Evolutionary conservation across 30 jellyfish, hydroid and myxozoan genomes (phyloP), one percentile per base, ranked within the genome.

Genomic region (Turritopsis dohrnii): DNA sequence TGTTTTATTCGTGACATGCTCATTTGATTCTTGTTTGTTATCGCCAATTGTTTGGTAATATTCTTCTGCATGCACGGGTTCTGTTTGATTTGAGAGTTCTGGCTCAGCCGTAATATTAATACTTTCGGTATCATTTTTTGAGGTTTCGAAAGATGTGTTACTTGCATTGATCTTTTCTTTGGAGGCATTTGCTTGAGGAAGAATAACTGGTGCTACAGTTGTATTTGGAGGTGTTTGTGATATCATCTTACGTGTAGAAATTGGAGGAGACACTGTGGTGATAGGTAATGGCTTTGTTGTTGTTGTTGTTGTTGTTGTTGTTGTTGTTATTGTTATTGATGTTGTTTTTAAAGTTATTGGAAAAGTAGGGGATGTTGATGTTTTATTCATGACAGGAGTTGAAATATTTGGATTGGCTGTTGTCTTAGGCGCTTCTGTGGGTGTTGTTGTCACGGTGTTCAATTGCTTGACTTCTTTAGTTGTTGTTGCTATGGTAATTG

Each of bases 281-380:
- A 29, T 7, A 0, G 81, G 53, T 0, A 52, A 60, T 18, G 87
- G 26, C n/a, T 27, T 52, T 31, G 87, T 0, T 80, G 79, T 16
- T 24, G 54, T 23, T 54, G 87, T 8, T 79, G 86, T 29, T 21
- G 79, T 21, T 0, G 83, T 1, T 29, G 86, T 26, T 21, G 28
- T 13, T n/a, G 86, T 28, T 3, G 31, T 31, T 8, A 30, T 8
- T 29, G 86, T 29, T 53, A 25, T 21, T 17, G 85, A 25, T 77
- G 85, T 77, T 77, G 85, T 77, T 29, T 60, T 77, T 8, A 52
- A 28, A 21, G 85, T 77, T 23, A 25, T 77, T n/a, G 85, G 52
- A 16, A 17, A 3, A 20, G 66, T 74, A 21, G 84, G 28, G n/a
- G 77, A 28, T 76, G 20, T 27, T 21, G 28, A 53, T 22, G 85